phyloP scores from a whole-genome alignment of 2,113 vertebrate genomes.

The Protomyctophum bolini region DNA sequence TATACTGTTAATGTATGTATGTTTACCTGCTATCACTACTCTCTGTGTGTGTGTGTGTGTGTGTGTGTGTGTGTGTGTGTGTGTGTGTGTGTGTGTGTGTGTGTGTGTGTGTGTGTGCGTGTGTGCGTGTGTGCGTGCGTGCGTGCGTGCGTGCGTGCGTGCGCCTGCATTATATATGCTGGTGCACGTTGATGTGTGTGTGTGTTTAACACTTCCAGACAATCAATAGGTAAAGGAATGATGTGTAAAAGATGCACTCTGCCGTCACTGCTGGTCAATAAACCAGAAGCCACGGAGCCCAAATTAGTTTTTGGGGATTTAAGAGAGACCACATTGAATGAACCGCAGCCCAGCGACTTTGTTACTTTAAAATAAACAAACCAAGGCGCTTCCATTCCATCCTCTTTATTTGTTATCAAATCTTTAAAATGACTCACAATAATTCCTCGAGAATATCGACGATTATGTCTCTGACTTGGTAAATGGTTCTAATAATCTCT shows the following conservation, averaged over 20 bases:
- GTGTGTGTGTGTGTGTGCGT: constrained; percentile 5
- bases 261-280: constrained; percentile 53
- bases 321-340: background rate
- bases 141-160: constrained; percentile 1
- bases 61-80: constrained; percentile 1
- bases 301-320: constrained; percentile 35
- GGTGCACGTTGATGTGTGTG: background rate
- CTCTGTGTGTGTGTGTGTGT: background rate
- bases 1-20: constrained; percentile 60
- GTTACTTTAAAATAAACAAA: constrained; percentile 41
- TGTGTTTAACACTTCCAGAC: constrained; percentile 65
- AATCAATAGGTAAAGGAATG: constrained; percentile 55
- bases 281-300: constrained; percentile 49
- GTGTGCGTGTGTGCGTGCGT: background rate
- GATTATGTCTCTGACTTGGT: constrained; percentile 8
- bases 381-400: constrained; percentile 8
- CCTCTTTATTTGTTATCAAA: constrained; percentile 14
- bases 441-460: constrained; percentile 28
- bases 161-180: background rate
- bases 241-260: constrained; percentile 63
- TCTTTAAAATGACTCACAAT: constrained; percentile 27
- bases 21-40: constrained; percentile 47
- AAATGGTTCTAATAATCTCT: constrained; percentile 36
- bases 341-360: background rate
- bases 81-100: background rate